Percentiles rank a stretch among this genome's conserved stretches.
Evolutionary conservation across 2,113 vertebrate species (phyloP).

Genomic region (Sakesphorus luctuosus): DNA sequence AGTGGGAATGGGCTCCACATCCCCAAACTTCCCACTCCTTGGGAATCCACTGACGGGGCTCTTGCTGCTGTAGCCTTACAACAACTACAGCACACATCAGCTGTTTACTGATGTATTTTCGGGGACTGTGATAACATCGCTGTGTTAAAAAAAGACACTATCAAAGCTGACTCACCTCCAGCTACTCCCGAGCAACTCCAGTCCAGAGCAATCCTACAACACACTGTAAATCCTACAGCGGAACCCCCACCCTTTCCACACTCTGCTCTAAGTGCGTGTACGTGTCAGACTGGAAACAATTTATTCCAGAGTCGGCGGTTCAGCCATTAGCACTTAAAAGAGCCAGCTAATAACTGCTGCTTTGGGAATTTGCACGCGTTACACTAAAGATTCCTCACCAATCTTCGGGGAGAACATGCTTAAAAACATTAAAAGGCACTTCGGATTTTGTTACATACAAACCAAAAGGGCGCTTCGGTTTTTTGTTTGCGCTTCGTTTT

Average conservation of each 20-base stretch:
- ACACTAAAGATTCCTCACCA: not conserved
- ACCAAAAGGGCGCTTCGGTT: not conserved
- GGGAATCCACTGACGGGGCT: not conserved
- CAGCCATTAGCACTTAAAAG: not conserved
- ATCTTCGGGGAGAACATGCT: rapidly evolving
- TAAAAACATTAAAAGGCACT: not conserved
- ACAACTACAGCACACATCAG: not conserved
- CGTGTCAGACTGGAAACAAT: not conserved
- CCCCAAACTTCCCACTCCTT: not conserved
- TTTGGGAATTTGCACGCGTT: not conserved
- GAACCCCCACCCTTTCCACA: not conserved
- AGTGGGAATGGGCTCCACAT: not conserved
- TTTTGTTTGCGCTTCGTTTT: rapidly evolving
- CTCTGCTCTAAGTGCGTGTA: not conserved
- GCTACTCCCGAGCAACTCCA: not conserved
- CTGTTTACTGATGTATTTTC: not conserved
- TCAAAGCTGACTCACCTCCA: conserved; percentile 43
- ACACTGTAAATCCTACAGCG: not conserved
- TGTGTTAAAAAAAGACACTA: not conserved
- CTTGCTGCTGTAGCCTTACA: not conserved
- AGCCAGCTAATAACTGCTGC: not conserved
- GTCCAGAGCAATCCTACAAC: not conserved
- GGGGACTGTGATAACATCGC: not conserved
- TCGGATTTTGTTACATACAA: not conserved
- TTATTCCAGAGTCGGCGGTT: not conserved